Base-by-base conservation (phyloP, 2,888 invertebrate genomes). In the Dryomyza anilis region DNA sequence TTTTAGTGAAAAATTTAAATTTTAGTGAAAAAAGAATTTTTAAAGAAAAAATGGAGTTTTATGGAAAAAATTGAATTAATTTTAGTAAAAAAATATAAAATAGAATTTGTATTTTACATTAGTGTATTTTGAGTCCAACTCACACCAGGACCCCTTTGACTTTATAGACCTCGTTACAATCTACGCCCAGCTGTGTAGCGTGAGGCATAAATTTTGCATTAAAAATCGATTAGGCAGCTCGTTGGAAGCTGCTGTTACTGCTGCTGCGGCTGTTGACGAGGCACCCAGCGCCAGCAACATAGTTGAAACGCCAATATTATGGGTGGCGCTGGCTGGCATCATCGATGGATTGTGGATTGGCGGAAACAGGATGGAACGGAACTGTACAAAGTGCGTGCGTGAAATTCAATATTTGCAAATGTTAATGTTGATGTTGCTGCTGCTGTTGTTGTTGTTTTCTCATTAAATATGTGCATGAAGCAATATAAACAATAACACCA, bases 161-260 rank as follows among this genome's bases (percentile, higher is more conserved):
- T n/a, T n/a, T n/a, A n/a, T n/a, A n/a, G n/a, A n/a, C n/a, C n/a
- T 12, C 30, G 56, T 56, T 23, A 16, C 39, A 25, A 25, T 43
- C 7, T 16, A 21, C 4, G n/a, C 21, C 3, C 23, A 39, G 1
- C 12, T 12, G 16, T 36, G 55, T 12, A 14, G 56, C n/a, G n/a
- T n/a, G n/a, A n/a, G n/a, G 61, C 58, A 67, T 67, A 50, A 63
- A 72, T 72, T 75, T 70, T 69, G 74, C 73, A 75, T 77, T 74
- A 74, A 76, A 76, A 77, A 77, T 78, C 78, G 78, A 78, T 78
- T 77, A 76, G 59, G 59, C 30, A 33, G 30, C 59, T 29, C 21
- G 33, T 19, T 55, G 21, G 55, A 5, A 25, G 36, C 6, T 16
- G 56, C 6, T 25, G 27, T n/a, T 16, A n/a, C 39, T 39, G 56